A percentile compares a stretch with the other conserved stretches of the same genome.
Conservation (phyloP, 1,140 invertebrate genomes). For the Drosophila rufa region DNA sequence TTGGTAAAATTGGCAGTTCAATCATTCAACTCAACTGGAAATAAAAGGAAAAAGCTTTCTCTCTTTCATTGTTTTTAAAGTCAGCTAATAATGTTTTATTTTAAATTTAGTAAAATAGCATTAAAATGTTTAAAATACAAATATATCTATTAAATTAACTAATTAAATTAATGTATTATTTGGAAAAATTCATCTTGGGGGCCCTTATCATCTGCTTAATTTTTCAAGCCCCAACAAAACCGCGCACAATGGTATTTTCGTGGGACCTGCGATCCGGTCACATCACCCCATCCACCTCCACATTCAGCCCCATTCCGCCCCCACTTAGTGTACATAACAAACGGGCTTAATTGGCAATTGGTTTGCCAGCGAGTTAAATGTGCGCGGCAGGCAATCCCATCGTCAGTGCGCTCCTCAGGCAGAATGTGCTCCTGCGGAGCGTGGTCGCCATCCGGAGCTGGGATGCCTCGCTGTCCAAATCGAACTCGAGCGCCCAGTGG, state of each 20-base stretch:
- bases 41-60: too few species aligned
- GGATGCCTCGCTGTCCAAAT: slow-evolving; percentile 1
- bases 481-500: slow-evolving; percentile 12
- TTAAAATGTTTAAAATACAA: too few species aligned
- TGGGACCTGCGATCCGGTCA: neutral
- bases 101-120: too few species aligned
- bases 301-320: slow-evolving; percentile 37
- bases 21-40: too few species aligned
- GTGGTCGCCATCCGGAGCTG: slow-evolving; percentile 17
- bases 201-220: neutral
- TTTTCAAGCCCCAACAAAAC: neutral
- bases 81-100: too few species aligned
- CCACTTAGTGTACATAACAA: slow-evolving; percentile 70
- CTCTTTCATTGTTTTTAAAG: too few species aligned
- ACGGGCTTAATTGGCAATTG: slow-evolving; percentile 60
- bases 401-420: slow-evolving; percentile 52
- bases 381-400: slow-evolving; percentile 64
- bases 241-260: slow-evolving; percentile 21
- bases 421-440: slow-evolving; percentile 55
- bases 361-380: slow-evolving; percentile 64
- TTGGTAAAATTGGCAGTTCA: too few species aligned
- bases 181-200: neutral
- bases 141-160: neutral
- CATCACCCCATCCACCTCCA: slow-evolving; percentile 3
- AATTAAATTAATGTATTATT: too few species aligned